Conservation (phyloP, 2,113 vertebrate species). For the Passer montanus region DNA sequence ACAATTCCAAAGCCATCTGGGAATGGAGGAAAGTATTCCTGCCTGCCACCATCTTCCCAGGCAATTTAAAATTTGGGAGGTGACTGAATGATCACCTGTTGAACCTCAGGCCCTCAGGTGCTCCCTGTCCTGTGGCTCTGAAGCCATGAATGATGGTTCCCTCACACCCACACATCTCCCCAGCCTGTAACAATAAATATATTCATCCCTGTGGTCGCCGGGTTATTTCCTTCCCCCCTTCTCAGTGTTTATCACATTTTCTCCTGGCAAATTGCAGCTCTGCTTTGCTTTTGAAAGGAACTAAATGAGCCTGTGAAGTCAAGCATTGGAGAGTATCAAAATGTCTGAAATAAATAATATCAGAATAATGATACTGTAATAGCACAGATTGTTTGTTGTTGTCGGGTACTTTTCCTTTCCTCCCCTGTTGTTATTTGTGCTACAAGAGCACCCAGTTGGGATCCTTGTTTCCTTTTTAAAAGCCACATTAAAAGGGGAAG, state of each 20-base stretch:
- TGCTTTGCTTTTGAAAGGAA: conserved; percentile 33
- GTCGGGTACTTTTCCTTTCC: not conserved
- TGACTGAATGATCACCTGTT: not conserved
- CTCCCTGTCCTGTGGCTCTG: not conserved
- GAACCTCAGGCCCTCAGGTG: not conserved
- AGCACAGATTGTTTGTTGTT: conserved; percentile 49
- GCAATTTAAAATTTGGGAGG: not conserved
- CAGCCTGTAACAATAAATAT: not conserved
- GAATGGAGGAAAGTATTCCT: not conserved
- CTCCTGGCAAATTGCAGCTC: conserved; percentile 24
- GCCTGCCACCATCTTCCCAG: not conserved
- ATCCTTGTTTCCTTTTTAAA: conserved; percentile 41
- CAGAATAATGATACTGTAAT: conserved; percentile 59
- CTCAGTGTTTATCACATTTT: conserved; percentile 45
- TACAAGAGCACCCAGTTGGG: conserved; percentile 3
- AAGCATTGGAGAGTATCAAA: conserved; percentile 44
- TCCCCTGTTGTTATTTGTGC: not conserved
- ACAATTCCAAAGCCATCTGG: fast-evolving
- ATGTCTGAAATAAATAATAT: conserved; percentile 62
- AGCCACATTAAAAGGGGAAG: conserved; percentile 27
- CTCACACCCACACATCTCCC: fast-evolving
- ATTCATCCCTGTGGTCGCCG: fast-evolving
- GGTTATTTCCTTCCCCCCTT: not conserved
- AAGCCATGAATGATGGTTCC: fast-evolving
- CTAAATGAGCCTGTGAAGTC: conserved; percentile 51